A percentile compares a stretch with the other conserved stretches of the same genome.
phyloP scores from a whole-genome alignment of 2,797 vertebrate genomes.

The Podarcis siculus region DNA sequence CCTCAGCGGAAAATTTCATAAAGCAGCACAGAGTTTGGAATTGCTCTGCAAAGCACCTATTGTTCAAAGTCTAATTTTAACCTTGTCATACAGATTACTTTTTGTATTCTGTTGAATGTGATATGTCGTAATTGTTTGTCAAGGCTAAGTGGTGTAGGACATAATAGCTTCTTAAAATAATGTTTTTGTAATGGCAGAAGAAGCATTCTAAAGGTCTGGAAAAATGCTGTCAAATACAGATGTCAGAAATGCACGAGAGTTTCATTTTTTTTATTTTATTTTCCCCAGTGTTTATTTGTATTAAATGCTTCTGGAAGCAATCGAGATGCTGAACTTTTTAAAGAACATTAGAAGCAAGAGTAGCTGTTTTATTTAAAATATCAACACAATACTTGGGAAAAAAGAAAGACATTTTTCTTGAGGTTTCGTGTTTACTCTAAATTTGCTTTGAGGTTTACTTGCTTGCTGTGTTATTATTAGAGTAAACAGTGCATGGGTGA shows the following conservation, averaged over 20 bases:
- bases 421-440: neutral
- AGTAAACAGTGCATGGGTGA: neutral
- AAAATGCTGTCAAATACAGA: slow-evolving; percentile 46
- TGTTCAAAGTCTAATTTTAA: slow-evolving; percentile 81
- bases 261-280: slow-evolving; percentile 38
- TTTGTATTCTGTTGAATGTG: slow-evolving; percentile 75
- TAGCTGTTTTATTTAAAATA: slow-evolving; percentile 8
- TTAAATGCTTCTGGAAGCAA: slow-evolving; percentile 23
- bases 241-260: slow-evolving; percentile 49
- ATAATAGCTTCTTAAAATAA: slow-evolving; percentile 66
- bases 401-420: neutral
- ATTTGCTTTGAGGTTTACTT: neutral
- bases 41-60: slow-evolving; percentile 75
- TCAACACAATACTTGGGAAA: neutral
- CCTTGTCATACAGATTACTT: slow-evolving; percentile 77
- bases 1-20: slow-evolving; percentile 64
- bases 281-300: neutral
- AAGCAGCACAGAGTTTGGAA: slow-evolving; percentile 72
- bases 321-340: neutral
- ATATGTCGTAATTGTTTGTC: slow-evolving; percentile 79
- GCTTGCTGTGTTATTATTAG: neutral
- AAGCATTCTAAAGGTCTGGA: slow-evolving; percentile 50
- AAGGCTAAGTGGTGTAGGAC: slow-evolving; percentile 76
- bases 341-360: neutral
- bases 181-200: slow-evolving; percentile 71